These are phyloP conservation scores for Cercocebus atys DNA, from an alignment of 2,113 vertebrate genomes.

Conservation along the genomic window DNA sequence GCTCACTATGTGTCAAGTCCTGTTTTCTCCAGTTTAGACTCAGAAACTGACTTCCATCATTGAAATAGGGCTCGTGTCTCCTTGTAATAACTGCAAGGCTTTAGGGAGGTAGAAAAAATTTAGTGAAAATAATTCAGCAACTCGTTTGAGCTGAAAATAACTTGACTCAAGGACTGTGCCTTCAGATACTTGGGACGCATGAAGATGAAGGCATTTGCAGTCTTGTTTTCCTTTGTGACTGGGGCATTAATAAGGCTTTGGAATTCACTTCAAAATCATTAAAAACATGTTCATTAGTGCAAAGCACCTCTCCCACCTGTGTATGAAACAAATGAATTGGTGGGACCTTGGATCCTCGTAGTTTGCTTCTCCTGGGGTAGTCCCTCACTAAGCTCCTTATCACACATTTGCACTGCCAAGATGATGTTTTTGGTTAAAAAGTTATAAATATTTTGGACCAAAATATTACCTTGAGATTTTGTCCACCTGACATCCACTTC, in stretches of 20 bases:
- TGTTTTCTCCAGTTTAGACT: conserved; percentile 57
- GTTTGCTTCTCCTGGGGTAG: background rate
- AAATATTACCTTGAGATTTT: conserved; percentile 47
- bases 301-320: conserved; percentile 43
- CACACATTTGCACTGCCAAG: background rate
- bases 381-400: background rate
- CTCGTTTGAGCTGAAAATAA: conserved; percentile 44
- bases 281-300: conserved; percentile 60
- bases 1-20: conserved; percentile 62
- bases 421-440: conserved; percentile 41
- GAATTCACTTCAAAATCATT: conserved; percentile 62
- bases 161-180: conserved; percentile 31
- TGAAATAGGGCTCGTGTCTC: conserved; percentile 47
- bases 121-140: conserved; percentile 70
- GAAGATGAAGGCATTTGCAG: conserved; percentile 36
- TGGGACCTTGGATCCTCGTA: background rate
- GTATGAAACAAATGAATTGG: conserved; percentile 43
- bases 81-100: conserved; percentile 39
- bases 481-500: background rate
- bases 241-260: conserved; percentile 22
- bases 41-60: conserved; percentile 60
- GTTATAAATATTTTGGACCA: conserved; percentile 29
- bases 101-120: conserved; percentile 31
- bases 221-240: conserved; percentile 43
- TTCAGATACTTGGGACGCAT: background rate